Percentiles rank a stretch among this genome's conserved stretches.
Evolutionary conservation across 2,113 vertebrate species (phyloP).

Genomic region (Rhabdomys dilectus): DNA sequence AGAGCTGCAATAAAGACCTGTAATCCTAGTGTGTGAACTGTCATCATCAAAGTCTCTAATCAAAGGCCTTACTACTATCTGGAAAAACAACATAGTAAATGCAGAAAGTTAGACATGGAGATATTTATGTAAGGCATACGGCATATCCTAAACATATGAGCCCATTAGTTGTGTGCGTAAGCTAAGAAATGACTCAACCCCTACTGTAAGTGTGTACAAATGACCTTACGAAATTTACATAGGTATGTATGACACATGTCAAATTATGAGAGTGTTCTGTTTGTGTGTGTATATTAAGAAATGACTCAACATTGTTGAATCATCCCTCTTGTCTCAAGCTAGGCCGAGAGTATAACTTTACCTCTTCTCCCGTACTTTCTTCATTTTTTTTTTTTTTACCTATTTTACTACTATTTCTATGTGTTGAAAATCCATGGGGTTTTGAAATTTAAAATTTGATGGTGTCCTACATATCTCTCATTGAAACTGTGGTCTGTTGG

Average conservation of each 20-base stretch:
- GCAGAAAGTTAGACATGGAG: not conserved
- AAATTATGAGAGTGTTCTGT: not conserved
- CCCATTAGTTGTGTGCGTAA: not conserved
- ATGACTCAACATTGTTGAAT: not conserved
- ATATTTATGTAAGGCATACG: not conserved
- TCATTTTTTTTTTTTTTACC: not conserved
- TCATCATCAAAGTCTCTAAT: not conserved
- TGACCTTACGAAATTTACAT: not conserved
- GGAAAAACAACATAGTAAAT: not conserved
- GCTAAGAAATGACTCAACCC: slow-evolving; percentile 1
- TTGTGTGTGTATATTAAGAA: not conserved
- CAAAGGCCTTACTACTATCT: not conserved
- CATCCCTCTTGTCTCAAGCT: not conserved
- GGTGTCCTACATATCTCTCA: not conserved
- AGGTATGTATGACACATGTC: not conserved
- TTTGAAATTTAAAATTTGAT: slow-evolving; percentile 38
- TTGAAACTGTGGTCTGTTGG: not conserved
- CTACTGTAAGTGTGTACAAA: not conserved
- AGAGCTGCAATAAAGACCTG: not conserved
- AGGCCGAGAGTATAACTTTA: not conserved
- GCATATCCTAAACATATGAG: not conserved
- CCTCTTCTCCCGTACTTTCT: not conserved
- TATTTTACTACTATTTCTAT: slow-evolving; percentile 35
- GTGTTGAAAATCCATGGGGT: not conserved
- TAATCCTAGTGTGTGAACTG: not conserved